Conservation (phyloP, 2,888 invertebrate genomes). For the Ectropis crepuscularia region DNA sequence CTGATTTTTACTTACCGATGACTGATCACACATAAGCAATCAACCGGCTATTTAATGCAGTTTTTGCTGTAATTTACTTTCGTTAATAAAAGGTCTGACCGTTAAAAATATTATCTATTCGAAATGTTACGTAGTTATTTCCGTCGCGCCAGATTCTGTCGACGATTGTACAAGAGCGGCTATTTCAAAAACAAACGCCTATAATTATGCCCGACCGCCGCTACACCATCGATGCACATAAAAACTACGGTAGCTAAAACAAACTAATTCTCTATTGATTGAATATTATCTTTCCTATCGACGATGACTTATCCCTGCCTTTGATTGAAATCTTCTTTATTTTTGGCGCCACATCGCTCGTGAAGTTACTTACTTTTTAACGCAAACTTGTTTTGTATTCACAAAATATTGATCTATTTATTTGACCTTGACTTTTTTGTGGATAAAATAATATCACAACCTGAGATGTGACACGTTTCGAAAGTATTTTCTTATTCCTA, state of each 20-base stretch:
- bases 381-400: too few relatives aligned
- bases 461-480: too few relatives aligned
- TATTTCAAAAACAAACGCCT: constrained; percentile 80
- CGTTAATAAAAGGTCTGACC: too few relatives aligned
- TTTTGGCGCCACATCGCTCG: constrained; percentile 20
- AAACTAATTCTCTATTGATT: constrained; percentile 69
- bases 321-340: constrained; percentile 1
- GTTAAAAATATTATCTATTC: neutral
- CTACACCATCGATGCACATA: constrained; percentile 50
- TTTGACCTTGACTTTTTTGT: too few relatives aligned
- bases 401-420: too few relatives aligned
- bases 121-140: constrained; percentile 1
- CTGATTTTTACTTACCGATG: too few relatives aligned
- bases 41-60: too few relatives aligned
- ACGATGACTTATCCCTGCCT: constrained; percentile 9
- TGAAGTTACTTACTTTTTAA: too few relatives aligned
- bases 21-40: too few relatives aligned
- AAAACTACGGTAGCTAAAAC: constrained; percentile 69
- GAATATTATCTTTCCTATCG: constrained; percentile 57
- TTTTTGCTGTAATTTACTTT: too few relatives aligned
- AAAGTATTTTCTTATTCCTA: too few relatives aligned
- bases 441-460: too few relatives aligned
- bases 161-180: constrained; percentile 66
- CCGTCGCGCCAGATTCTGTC: constrained; percentile 36
- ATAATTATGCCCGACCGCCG: constrained; percentile 70